These are phyloP conservation scores for Mobula hypostoma DNA, from an alignment of 2,113 vertebrate genomes.

Conservation along the genomic window DNA sequence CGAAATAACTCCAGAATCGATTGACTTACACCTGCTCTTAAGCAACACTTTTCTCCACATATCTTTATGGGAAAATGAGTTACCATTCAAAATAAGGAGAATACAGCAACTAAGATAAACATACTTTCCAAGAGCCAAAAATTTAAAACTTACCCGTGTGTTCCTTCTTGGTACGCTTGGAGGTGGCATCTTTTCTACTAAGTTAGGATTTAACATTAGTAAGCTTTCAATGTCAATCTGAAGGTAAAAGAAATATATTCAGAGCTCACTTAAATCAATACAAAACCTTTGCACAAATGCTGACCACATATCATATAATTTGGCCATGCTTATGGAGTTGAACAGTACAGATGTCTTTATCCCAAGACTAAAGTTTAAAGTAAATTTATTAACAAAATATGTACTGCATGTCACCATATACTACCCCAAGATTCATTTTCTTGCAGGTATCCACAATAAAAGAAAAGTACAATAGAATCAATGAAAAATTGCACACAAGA, in stretches of 20 bases:
- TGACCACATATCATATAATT: not conserved
- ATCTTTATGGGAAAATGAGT: not conserved
- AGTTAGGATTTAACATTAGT: constrained; percentile 19
- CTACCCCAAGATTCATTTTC: no score
- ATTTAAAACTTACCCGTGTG: not conserved
- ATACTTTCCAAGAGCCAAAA: not conserved
- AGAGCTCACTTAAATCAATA: not conserved
- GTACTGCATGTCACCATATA: no score
- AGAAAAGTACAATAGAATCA: no score
- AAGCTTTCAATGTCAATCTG: constrained; percentile 28
- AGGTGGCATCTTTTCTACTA: constrained; percentile 10
- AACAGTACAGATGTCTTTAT: not conserved
- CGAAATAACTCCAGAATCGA: not conserved
- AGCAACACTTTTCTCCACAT: not conserved
- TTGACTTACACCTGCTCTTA: not conserved
- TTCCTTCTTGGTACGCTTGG: not conserved
- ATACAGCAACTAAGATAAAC: not conserved
- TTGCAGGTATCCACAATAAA: no score
- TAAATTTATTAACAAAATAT: no score
- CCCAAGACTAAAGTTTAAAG: not conserved
- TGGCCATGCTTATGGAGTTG: no score
- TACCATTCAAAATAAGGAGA: not conserved
- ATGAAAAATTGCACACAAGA: no score
- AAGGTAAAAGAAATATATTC: not conserved
- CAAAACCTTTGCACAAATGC: not conserved